These are phyloP conservation scores for Eurystomus gularis DNA, from an alignment of 2,113 vertebrate species.

Conservation along the genomic window DNA sequence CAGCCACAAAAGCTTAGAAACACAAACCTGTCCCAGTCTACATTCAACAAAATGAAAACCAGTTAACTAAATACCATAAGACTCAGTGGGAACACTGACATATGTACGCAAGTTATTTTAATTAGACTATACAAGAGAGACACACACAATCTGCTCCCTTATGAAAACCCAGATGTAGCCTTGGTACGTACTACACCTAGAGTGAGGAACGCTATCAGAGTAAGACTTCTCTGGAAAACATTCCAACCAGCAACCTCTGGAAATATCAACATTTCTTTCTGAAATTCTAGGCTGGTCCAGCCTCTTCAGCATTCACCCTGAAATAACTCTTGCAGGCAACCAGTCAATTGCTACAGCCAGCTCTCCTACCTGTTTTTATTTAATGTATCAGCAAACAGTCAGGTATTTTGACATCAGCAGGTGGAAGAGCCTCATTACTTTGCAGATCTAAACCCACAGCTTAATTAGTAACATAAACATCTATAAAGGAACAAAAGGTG, in stretches of 20 bases:
- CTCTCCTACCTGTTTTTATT: constrained; percentile 11
- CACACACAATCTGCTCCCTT: constrained; percentile 43
- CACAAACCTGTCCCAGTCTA: constrained; percentile 15
- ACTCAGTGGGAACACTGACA: constrained; percentile 47
- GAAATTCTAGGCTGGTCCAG: not conserved
- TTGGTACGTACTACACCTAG: not conserved
- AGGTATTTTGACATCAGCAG: constrained; percentile 43
- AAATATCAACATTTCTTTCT: not conserved
- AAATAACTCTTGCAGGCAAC: not conserved
- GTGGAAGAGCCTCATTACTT: constrained; percentile 44
- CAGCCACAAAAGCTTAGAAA: constrained; percentile 19
- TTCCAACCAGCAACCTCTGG: not conserved
- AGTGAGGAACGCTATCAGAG: not conserved
- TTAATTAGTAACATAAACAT: constrained; percentile 64
- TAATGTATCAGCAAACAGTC: constrained; percentile 12
- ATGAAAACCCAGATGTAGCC: constrained; percentile 21
- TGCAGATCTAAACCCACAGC: constrained; percentile 31
- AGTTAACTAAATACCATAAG: constrained; percentile 34
- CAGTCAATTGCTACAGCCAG: not conserved
- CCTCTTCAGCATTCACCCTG: not conserved
- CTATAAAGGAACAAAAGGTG: constrained; percentile 48
- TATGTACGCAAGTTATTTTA: constrained; percentile 48
- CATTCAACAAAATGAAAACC: constrained; percentile 4
- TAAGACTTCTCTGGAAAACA: not conserved
- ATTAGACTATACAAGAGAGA: constrained; percentile 40